A percentile compares a stretch with the other conserved stretches of the same genome.
These are phyloP conservation scores for Drosophila buzzatii DNA, from an alignment of 2,888 invertebrate genomes.

Conservation along the genomic window DNA sequence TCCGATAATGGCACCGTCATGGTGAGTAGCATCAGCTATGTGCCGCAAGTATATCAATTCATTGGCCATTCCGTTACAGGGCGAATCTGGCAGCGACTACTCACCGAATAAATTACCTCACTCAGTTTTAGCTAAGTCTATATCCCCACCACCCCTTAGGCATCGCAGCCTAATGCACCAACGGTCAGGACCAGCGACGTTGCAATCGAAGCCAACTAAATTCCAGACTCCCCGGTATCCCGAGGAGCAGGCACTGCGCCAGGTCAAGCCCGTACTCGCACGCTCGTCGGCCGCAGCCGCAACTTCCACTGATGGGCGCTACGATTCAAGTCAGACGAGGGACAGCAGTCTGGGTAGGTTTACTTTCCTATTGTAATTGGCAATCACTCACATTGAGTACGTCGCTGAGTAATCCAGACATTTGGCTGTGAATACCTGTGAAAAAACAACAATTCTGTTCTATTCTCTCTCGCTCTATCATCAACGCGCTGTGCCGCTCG, in stretches of 20 bases:
- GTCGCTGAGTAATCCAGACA: conserved; percentile 59
- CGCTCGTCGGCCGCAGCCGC: conserved; percentile 76
- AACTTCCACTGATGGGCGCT: conserved; percentile 70
- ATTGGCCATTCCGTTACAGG: conserved; percentile 82
- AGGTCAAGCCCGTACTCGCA: conserved; percentile 81
- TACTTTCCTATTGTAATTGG: not conserved
- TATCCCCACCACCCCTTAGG: conserved; percentile 86
- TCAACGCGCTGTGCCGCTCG: conserved; percentile 37
- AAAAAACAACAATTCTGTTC: conserved; percentile 39
- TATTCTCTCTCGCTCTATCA: conserved; percentile 53
- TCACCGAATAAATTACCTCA: conserved; percentile 87
- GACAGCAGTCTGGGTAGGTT: conserved; percentile 85
- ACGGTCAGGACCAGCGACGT: conserved; percentile 84
- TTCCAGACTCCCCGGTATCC: conserved; percentile 85
- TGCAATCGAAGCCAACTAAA: conserved; percentile 84
- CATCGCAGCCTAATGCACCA: conserved; percentile 85
- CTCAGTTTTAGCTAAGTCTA: conserved; percentile 85
- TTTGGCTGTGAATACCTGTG: conserved; percentile 54
- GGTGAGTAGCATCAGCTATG: conserved; percentile 57
- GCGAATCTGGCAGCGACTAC: conserved; percentile 89
- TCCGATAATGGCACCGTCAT: conserved; percentile 86
- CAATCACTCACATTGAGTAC: conserved; percentile 37
- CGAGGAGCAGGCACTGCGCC: conserved; percentile 84
- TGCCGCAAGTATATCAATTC: not conserved
- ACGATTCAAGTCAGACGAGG: conserved; percentile 81